phyloP scores from a whole-genome alignment of 2,113 vertebrate species.

The Australoheros scitulus region DNA sequence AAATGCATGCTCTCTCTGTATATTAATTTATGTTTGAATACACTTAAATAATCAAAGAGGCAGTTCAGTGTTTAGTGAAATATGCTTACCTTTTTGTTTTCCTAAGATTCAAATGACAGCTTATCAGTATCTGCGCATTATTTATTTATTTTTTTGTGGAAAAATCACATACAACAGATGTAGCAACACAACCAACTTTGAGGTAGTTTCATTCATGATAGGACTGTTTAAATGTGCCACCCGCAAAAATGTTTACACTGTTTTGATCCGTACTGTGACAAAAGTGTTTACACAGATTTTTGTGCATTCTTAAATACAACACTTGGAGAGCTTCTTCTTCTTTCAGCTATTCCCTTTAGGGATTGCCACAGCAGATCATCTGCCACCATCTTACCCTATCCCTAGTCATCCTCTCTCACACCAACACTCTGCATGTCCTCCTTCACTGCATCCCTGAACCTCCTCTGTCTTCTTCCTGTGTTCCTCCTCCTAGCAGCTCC shows the following conservation, averaged over 20 bases:
- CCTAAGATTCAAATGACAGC: neutral
- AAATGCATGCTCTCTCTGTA: constrained; percentile 12
- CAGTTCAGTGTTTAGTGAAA: neutral
- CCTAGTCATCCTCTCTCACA: neutral
- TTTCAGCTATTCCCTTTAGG: neutral
- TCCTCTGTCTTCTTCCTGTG: neutral
- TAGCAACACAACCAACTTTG: no score
- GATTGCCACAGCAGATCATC: neutral
- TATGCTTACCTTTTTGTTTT: neutral
- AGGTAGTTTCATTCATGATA: no score
- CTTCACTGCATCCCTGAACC: neutral
- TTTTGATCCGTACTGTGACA: no score
- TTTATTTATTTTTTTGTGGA: no score
- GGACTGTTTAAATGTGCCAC: neutral
- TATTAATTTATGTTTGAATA: neutral
- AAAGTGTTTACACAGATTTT: no score
- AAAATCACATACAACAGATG: no score
- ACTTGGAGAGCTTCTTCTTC: neutral
- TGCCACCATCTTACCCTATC: neutral
- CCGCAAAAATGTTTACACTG: neutral
- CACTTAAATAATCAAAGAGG: neutral
- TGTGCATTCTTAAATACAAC: neutral
- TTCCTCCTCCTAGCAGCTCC: neutral
- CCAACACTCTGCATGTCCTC: neutral
- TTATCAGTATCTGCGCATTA: neutral